Conservation (phyloP, 1,140 invertebrate species). For the Dinoponera quadriceps region DNA sequence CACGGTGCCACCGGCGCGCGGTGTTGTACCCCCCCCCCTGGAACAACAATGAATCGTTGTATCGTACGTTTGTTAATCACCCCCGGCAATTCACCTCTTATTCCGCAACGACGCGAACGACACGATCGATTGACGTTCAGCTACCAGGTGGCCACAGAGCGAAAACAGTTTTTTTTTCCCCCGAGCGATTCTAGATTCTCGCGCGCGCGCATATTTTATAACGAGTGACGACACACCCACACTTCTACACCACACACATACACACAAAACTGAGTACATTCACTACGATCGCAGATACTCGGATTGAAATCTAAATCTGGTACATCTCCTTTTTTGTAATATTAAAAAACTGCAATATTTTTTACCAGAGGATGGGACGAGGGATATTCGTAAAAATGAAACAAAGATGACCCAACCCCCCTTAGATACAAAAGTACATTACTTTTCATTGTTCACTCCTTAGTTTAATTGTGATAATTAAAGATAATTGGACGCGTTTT, state of each 20-base stretch:
- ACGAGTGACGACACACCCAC: neutral
- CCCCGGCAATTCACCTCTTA: slow-evolving; percentile 21
- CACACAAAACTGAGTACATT: slow-evolving; percentile 67
- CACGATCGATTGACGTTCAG: slow-evolving; percentile 20
- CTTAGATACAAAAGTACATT: slow-evolving; percentile 77
- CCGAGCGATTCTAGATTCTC: neutral
- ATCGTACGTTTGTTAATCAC: slow-evolving; percentile 9
- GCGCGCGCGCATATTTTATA: slow-evolving; percentile 2
- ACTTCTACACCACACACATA: no score
- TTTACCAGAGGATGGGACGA: slow-evolving; percentile 85
- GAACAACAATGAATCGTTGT: slow-evolving; percentile 4
- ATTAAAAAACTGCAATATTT: slow-evolving; percentile 84
- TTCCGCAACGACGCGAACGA: neutral
- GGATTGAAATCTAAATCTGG: slow-evolving; percentile 74
- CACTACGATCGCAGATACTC: slow-evolving; percentile 75
- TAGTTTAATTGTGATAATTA: slow-evolving; percentile 77
- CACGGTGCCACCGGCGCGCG: neutral
- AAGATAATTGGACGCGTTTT: slow-evolving; percentile 6
- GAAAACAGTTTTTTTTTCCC: neutral
- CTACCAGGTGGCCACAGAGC: neutral
- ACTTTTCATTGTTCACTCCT: slow-evolving; percentile 71
- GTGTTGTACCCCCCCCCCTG: neutral
- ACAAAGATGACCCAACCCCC: slow-evolving; percentile 77
- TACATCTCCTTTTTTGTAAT: slow-evolving; percentile 79
- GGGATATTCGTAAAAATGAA: slow-evolving; percentile 80